Conservation (phyloP, 2,888 invertebrate genomes). For the Helleia helle region DNA sequence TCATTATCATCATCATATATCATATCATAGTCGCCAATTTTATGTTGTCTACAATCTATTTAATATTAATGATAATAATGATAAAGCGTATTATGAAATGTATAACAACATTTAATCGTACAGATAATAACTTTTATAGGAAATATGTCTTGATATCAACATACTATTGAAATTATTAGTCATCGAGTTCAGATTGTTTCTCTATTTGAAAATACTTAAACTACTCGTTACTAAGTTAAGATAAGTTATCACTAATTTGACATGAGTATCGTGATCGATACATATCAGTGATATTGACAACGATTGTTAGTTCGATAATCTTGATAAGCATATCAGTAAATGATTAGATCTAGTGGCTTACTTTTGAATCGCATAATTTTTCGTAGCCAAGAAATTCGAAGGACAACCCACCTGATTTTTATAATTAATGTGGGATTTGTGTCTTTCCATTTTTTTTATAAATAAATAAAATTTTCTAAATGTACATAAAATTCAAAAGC, state of each 20-base stretch:
- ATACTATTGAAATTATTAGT: constrained; percentile 2
- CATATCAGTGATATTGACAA: constrained; percentile 12
- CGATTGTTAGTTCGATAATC: constrained; percentile 12
- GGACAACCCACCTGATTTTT: no score
- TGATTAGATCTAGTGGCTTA: constrained; percentile 5
- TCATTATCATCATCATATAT: no score
- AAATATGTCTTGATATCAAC: neutral
- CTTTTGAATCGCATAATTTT: neutral
- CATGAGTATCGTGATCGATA: constrained; percentile 11
- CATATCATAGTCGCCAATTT: no score
- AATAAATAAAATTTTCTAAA: no score
- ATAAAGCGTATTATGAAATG: neutral
- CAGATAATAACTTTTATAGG: neutral
- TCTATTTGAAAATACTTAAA: constrained; percentile 5
- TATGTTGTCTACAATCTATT: no score
- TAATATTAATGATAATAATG: no score
- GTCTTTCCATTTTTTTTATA: no score
- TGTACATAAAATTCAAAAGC: no score
- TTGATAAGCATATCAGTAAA: constrained; percentile 9
- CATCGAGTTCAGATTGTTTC: constrained; percentile 1
- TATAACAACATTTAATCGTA: neutral
- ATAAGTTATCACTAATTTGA: constrained; percentile 9
- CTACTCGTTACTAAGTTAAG: constrained; percentile 5
- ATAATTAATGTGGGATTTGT: no score
- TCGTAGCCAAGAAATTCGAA: neutral